Evolutionary conservation across 2,888 invertebrate genomes (phyloP).

Genomic region (Drosophila meridiana): DNA sequence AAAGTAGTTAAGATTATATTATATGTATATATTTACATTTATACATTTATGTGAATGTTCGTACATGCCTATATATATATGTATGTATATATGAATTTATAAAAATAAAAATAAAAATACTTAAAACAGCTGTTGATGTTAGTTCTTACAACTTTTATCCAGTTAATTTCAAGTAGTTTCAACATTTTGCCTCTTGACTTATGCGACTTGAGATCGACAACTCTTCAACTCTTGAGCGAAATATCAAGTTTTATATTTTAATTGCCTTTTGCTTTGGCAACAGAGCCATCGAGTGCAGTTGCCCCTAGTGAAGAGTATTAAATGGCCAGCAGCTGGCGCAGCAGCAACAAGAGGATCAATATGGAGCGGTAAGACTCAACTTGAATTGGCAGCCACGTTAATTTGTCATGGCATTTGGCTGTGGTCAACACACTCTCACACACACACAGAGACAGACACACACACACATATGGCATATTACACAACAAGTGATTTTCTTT

Average conservation of each 20-base stretch:
- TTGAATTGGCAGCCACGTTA: slow-evolving; percentile 63
- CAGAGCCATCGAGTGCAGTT: slow-evolving; percentile 19
- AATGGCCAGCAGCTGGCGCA: slow-evolving; percentile 40
- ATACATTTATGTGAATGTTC: too few relatives aligned
- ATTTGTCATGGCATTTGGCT: slow-evolving; percentile 75
- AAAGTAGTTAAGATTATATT: too few relatives aligned
- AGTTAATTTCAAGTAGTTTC: neutral
- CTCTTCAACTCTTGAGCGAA: neutral
- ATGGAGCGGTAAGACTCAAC: slow-evolving; percentile 36
- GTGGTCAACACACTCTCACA: slow-evolving; percentile 34
- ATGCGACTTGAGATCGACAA: slow-evolving; percentile 1
- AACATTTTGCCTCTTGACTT: neutral
- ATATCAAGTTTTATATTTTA: neutral
- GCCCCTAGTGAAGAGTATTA: slow-evolving; percentile 32
- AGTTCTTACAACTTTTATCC: neutral
- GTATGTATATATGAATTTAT: neutral
- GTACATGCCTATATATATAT: neutral
- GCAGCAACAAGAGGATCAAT: slow-evolving; percentile 52
- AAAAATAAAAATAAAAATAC: neutral
- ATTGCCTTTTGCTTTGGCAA: slow-evolving; percentile 13
- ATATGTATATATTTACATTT: too few relatives aligned
- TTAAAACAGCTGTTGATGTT: neutral
- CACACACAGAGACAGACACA: neutral
- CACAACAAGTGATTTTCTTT: slow-evolving; percentile 72
- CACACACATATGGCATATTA: slow-evolving; percentile 46